Evolutionary conservation across 2,888 invertebrate species (phyloP).

Genomic region (Notodonta ziczac): DNA sequence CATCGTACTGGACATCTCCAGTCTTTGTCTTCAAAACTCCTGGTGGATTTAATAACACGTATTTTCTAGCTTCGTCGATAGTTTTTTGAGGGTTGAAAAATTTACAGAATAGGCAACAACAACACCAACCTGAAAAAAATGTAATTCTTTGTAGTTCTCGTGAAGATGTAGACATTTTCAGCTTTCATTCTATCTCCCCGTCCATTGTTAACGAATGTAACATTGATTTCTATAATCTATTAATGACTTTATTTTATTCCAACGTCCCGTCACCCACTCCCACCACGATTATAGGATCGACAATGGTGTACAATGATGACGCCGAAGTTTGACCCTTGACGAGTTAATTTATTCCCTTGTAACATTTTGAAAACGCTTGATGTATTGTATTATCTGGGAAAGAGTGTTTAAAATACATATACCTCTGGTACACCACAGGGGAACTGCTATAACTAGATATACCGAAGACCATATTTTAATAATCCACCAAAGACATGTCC

Average conservation of each 20-base stretch:
- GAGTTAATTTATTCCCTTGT: no score
- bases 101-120: conserved; percentile 84
- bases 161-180: no score
- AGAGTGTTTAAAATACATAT: conserved; percentile 11
- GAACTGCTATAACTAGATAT: conserved; percentile 61
- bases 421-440: conserved; percentile 73
- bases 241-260: no score
- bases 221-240: no score
- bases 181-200: no score
- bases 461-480: conserved; percentile 58
- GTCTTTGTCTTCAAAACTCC: conserved; percentile 73
- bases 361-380: no score
- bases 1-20: conserved; percentile 73
- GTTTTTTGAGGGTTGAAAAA: conserved; percentile 82
- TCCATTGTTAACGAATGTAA: no score
- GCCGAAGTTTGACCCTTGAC: no score
- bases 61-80: conserved; percentile 83
- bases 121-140: conserved; percentile 84
- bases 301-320: no score
- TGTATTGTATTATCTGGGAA: background rate
- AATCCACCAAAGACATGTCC: conserved; percentile 46
- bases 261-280: no score
- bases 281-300: no score
- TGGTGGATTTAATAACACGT: conserved; percentile 82
- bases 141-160: background rate